Conservation (phyloP, 1,140 invertebrate species). For the Trialeurodes vaporariorum region DNA sequence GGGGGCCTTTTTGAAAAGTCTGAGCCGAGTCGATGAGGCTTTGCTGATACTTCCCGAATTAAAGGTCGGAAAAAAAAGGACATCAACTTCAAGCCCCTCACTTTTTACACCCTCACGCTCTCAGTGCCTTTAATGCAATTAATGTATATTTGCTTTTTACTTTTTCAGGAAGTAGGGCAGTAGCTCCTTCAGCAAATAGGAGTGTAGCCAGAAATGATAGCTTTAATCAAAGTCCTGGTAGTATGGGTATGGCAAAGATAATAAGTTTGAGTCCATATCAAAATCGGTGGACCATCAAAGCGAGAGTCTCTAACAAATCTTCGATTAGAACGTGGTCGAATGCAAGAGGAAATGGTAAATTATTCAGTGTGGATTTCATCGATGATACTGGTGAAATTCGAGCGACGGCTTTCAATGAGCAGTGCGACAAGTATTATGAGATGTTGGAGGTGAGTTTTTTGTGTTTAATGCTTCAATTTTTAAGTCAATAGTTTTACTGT, state of each 20-base stretch:
- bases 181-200: too few relatives aligned
- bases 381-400: slow-evolving; percentile 93
- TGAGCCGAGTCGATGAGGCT: too few relatives aligned
- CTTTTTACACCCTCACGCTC: too few relatives aligned
- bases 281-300: slow-evolving; percentile 89
- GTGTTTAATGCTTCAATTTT: too few relatives aligned
- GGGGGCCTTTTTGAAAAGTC: too few relatives aligned
- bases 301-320: slow-evolving; percentile 73
- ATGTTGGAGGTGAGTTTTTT: slow-evolving; percentile 37
- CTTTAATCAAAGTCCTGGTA: background rate
- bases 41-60: too few relatives aligned
- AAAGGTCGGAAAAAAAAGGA: too few relatives aligned
- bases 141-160: too few relatives aligned
- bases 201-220: background rate
- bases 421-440: slow-evolving; percentile 82
- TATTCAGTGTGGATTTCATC: slow-evolving; percentile 84
- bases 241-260: slow-evolving; percentile 36
- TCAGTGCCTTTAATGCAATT: too few relatives aligned
- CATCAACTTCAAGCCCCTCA: too few relatives aligned
- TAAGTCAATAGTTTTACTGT: background rate
- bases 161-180: too few relatives aligned
- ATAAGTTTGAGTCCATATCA: slow-evolving; percentile 77
- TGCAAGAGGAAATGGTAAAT: slow-evolving; percentile 78
- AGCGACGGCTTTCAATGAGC: slow-evolving; percentile 84
- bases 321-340: slow-evolving; percentile 80